These are phyloP conservation scores for Myathropa florea DNA, from an alignment of 2,888 invertebrate genomes.

Conservation along the genomic window DNA sequence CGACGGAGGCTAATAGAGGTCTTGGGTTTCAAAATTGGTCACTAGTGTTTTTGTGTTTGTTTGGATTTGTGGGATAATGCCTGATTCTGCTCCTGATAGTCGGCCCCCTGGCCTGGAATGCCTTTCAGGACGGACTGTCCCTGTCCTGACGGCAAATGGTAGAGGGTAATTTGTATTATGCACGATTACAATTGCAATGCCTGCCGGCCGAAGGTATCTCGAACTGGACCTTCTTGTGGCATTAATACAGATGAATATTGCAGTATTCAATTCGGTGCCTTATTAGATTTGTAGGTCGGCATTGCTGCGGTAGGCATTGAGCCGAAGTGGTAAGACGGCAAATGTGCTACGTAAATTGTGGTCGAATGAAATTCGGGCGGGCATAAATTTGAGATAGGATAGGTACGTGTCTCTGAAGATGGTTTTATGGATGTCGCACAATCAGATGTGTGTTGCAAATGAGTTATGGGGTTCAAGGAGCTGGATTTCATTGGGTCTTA, in stretches of 20 bases:
- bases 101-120: background rate
- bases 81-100: background rate
- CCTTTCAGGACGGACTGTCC: background rate
- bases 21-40: slow-evolving; percentile 47
- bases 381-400: background rate
- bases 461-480: background rate
- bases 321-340: slow-evolving; percentile 8
- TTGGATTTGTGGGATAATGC: slow-evolving; percentile 27
- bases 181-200: slow-evolving; percentile 12
- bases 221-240: background rate
- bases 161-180: slow-evolving; percentile 28
- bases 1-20: slow-evolving; percentile 44
- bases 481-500: background rate
- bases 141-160: background rate
- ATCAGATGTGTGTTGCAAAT: background rate
- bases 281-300: background rate
- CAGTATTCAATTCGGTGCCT: background rate
- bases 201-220: slow-evolving; percentile 1
- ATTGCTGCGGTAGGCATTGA: background rate
- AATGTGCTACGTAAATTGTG: slow-evolving; percentile 4
- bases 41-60: slow-evolving; percentile 39
- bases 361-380: background rate
- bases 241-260: slow-evolving; percentile 14
- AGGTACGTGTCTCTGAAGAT: background rate
- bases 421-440: background rate